phyloP scores from a whole-genome alignment of 2,797 vertebrate genomes.

The Etheostoma perlongum region DNA sequence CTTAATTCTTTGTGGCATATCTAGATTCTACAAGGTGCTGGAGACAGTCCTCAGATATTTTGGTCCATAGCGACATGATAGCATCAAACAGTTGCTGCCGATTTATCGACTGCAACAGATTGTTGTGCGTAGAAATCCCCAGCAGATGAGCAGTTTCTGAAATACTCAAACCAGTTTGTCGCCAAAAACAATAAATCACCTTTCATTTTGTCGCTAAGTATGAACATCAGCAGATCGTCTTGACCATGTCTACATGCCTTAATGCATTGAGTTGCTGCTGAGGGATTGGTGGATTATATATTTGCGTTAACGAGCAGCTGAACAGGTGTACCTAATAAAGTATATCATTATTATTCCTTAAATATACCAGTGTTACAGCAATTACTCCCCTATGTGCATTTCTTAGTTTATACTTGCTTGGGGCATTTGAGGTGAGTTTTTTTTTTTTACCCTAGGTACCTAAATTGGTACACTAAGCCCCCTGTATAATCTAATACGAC shows the following conservation, averaged over 20 bases:
- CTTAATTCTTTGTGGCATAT: not conserved
- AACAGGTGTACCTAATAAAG: no score
- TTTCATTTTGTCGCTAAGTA: no score
- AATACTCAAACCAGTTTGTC: no score
- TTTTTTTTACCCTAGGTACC: slow-evolving; percentile 36
- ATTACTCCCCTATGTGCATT: slow-evolving; percentile 11
- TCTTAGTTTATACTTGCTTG: slow-evolving; percentile 11
- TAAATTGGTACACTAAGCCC: slow-evolving; percentile 59
- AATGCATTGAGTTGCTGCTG: no score
- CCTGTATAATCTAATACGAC: slow-evolving; percentile 59
- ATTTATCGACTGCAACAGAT: slow-evolving; percentile 59
- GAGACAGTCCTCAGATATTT: slow-evolving; percentile 24
- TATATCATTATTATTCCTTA: slow-evolving; percentile 26
- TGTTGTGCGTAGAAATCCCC: no score
- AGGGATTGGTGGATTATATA: no score
- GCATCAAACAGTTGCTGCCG: slow-evolving; percentile 33
- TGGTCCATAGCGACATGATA: slow-evolving; percentile 30
- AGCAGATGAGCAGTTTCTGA: no score
- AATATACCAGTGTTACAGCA: slow-evolving; percentile 33
- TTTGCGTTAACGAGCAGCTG: no score
- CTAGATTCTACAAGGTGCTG: not conserved
- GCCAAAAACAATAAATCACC: no score
- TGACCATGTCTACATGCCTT: no score
- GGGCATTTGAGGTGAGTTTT: slow-evolving; percentile 60
- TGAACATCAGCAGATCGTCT: no score